Evolutionary conservation across 35 echinoderm and acorn worm species (phyloP).

Genomic region (Stichopus chloronotus): DNA sequence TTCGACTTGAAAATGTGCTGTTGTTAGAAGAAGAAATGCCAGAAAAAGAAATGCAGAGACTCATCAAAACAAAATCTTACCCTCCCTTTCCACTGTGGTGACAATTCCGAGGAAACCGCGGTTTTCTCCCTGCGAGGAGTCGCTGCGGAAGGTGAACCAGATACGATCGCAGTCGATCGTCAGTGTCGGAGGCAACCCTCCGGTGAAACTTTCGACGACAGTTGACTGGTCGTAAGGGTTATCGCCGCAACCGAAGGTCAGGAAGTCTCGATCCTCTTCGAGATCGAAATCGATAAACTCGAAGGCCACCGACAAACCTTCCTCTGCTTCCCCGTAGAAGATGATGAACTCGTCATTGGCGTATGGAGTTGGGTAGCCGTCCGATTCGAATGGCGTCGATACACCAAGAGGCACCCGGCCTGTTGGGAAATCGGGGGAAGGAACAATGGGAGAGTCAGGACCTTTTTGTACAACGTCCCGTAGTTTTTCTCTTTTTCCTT

Average conservation of each 20-base stretch:
- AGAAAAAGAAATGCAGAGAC: no score
- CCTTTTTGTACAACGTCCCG: no score
- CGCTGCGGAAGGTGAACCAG: background rate
- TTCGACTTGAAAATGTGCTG: no score
- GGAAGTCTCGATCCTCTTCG: background rate
- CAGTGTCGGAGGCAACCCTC: background rate
- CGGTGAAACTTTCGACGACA: background rate
- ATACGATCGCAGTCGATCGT: background rate
- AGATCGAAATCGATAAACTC: background rate
- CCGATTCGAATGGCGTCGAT: background rate
- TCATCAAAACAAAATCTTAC: background rate
- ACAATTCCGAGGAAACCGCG: background rate
- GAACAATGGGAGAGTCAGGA: no score
- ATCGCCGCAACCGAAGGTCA: background rate
- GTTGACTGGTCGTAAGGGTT: background rate
- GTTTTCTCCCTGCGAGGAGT: background rate
- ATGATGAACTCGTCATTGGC: background rate
- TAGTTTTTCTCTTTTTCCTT: no score
- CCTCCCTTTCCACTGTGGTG: background rate
- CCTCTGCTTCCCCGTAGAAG: background rate
- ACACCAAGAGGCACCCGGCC: no score
- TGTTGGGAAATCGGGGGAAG: no score
- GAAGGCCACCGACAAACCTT: background rate
- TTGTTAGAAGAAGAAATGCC: no score
- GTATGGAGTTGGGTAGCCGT: background rate